These are phyloP conservation scores for Phenacoccus solenopsis DNA, from an alignment of 1,140 invertebrate genomes.

Conservation along the genomic window DNA sequence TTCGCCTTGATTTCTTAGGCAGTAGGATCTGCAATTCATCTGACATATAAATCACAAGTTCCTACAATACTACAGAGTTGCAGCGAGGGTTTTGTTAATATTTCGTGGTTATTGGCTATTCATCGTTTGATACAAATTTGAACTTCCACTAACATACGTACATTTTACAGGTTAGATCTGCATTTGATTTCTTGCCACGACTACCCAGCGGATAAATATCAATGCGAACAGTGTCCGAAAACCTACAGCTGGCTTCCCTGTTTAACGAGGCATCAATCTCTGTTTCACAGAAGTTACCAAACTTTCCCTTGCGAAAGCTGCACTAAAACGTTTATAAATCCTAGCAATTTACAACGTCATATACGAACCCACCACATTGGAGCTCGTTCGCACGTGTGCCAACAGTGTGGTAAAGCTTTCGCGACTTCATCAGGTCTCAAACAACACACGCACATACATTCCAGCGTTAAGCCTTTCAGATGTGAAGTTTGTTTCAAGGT, in stretches of 20 bases:
- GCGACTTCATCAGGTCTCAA: slow-evolving; percentile 93
- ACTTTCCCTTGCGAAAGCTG: slow-evolving; percentile 91
- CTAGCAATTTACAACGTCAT: slow-evolving; percentile 89
- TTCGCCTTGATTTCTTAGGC: no score
- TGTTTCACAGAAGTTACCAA: slow-evolving; percentile 59
- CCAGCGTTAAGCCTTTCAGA: slow-evolving; percentile 94
- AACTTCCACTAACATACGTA: slow-evolving; percentile 21
- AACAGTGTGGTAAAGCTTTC: slow-evolving; percentile 97
- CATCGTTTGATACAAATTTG: no score
- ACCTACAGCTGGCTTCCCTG: slow-evolving; percentile 69
- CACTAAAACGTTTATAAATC: slow-evolving; percentile 86
- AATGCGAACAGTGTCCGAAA: slow-evolving; percentile 70
- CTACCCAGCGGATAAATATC: slow-evolving; percentile 60
- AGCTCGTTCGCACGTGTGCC: slow-evolving; percentile 85
- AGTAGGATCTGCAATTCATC: no score
- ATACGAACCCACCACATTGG: slow-evolving; percentile 87
- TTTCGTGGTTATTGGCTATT: no score
- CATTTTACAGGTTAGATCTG: slow-evolving; percentile 57
- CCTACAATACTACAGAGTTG: no score
- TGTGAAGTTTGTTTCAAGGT: slow-evolving; percentile 81
- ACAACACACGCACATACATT: slow-evolving; percentile 99
- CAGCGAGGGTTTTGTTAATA: no score
- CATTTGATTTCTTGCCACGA: slow-evolving; percentile 63
- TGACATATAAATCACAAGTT: no score
- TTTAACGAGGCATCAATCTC: slow-evolving; percentile 65